Conservation (phyloP, 2,797 vertebrate species). For the Pseudocheirus occidentalis region DNA sequence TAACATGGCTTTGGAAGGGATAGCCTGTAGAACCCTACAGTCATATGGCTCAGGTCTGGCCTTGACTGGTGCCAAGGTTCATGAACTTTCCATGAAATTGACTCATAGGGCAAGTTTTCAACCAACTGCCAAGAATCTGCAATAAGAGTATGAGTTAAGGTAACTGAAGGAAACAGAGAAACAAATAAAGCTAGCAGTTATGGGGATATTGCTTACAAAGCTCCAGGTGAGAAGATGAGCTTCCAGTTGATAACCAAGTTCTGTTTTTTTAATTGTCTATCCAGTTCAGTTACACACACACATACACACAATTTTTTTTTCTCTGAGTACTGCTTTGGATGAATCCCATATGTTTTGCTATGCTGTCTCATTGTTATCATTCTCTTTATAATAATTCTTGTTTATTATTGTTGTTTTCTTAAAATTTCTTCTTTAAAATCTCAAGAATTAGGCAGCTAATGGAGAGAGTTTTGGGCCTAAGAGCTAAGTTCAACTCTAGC, state of each 20-base stretch:
- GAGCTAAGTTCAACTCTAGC: neutral
- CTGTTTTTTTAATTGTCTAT: neutral
- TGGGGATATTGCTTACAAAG: neutral
- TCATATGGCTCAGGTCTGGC: neutral
- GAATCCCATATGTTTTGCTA: neutral
- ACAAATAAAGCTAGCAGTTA: neutral
- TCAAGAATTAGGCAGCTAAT: neutral
- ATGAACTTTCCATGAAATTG: neutral
- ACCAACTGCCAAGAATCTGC: neutral
- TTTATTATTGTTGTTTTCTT: neutral
- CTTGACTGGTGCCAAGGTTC: neutral
- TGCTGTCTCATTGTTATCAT: neutral
- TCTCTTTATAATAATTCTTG: neutral
- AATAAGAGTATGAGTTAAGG: neutral
- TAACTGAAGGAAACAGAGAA: neutral
- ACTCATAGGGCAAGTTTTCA: neutral
- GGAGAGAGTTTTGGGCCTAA: neutral
- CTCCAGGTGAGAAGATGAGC: neutral
- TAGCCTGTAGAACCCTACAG: neutral
- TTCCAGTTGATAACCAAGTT: neutral
- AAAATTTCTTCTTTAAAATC: neutral
- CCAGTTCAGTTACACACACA: no score
- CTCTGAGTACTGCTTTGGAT: neutral
- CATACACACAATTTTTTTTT: neutral
- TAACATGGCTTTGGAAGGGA: neutral